phyloP scores from a whole-genome alignment of 2,888 invertebrate genomes.

The Microctonus brassicae region DNA sequence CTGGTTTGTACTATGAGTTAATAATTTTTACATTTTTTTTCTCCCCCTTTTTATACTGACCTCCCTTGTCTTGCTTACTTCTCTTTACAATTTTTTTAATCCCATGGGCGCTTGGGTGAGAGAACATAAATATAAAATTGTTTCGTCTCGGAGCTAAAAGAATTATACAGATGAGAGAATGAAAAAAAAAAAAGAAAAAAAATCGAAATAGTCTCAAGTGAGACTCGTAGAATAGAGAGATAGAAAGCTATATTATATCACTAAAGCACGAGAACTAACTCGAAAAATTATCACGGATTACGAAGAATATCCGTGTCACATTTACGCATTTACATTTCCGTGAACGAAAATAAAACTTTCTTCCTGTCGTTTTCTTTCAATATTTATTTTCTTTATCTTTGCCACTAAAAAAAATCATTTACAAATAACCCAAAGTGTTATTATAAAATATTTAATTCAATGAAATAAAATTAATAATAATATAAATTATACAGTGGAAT shows the following conservation, averaged over 20 bases:
- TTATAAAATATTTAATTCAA: too few species aligned
- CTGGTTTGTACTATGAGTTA: constrained; percentile 2
- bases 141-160: constrained; percentile 8
- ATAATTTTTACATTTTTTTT: background rate
- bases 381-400: background rate
- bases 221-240: background rate
- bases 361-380: background rate
- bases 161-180: background rate
- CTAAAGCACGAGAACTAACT: constrained; percentile 5
- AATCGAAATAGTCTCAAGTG: background rate
- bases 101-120: background rate
- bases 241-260: background rate
- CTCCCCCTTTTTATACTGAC: constrained; percentile 4
- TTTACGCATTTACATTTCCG: background rate
- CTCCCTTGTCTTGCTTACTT: background rate
- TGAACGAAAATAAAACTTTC: constrained; percentile 10
- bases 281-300: constrained; percentile 26
- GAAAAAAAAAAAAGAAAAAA: background rate
- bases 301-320: constrained; percentile 26
- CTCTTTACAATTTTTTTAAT: constrained; percentile 38
- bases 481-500: background rate
- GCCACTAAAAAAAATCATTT: too few species aligned
- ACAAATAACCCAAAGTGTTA: too few species aligned
- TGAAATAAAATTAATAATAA: too few species aligned
- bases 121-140: constrained; percentile 27